phyloP scores from a whole-genome alignment of 2,113 vertebrate genomes.

The Accipiter cooperii region DNA sequence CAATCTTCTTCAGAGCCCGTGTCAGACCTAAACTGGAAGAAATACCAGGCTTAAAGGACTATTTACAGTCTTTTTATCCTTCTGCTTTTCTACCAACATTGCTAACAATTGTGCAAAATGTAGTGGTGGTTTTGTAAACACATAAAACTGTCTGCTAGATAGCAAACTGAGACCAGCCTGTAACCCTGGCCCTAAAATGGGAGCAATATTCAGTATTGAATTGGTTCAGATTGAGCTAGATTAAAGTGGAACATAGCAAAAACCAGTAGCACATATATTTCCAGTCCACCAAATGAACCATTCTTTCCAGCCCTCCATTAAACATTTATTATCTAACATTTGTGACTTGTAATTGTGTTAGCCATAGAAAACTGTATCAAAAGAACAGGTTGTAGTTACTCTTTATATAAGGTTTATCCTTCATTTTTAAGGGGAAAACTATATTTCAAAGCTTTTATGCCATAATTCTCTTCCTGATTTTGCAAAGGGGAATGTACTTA shows the following conservation, averaged over 20 bases:
- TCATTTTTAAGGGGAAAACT: not conserved
- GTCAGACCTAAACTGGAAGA: not conserved
- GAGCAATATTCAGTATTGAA: not conserved
- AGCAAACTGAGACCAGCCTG: not conserved
- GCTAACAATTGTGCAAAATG: not conserved
- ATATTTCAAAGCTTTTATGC: not conserved
- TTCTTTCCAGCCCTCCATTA: not conserved
- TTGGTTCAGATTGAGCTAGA: not conserved
- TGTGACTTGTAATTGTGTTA: not conserved
- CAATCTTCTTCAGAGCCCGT: not conserved
- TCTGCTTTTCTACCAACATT: not conserved
- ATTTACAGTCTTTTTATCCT: not conserved
- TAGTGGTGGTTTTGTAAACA: not conserved
- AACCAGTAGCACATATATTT: not conserved
- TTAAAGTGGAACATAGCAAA: not conserved
- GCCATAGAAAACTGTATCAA: not conserved
- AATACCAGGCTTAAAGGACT: not conserved
- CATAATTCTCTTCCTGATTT: slow-evolving; percentile 17
- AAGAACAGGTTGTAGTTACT: not conserved
- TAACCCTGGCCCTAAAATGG: not conserved
- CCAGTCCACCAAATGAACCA: not conserved
- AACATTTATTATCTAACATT: not conserved
- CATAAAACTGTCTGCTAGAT: not conserved
- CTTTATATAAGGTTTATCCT: not conserved
- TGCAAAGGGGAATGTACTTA: not conserved